Percentiles rank a stretch among this genome's conserved stretches.
These are phyloP conservation scores for Sinocyclocheilus maitianheensis DNA, from an alignment of 2,113 vertebrate species.

Conservation along the genomic window DNA sequence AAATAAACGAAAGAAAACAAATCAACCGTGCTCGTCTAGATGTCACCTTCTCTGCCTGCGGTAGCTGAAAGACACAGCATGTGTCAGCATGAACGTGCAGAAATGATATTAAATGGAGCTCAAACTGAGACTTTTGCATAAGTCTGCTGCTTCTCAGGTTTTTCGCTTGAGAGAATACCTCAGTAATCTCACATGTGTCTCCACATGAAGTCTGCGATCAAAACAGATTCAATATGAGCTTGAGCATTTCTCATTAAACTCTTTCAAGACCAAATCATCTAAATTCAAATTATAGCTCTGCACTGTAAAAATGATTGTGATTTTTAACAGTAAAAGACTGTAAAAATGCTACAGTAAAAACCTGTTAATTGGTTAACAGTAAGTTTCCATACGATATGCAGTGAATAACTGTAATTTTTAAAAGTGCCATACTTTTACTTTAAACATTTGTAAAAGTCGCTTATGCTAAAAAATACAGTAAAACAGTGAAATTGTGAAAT, in stretches of 20 bases:
- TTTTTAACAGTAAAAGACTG: too few relatives aligned
- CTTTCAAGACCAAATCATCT: background rate
- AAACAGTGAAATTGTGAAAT: too few relatives aligned
- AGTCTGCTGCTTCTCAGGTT: background rate
- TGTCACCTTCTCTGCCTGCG: conserved; percentile 16
- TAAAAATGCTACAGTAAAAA: too few relatives aligned
- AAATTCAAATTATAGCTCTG: background rate
- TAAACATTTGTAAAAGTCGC: too few relatives aligned
- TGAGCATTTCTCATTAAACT: background rate
- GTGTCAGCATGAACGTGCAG: background rate
- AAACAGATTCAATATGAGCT: background rate
- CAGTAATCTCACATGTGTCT: background rate
- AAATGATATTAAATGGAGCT: conserved; percentile 14
- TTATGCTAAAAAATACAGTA: too few relatives aligned
- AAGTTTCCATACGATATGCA: too few relatives aligned
- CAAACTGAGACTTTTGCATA: background rate
- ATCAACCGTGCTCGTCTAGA: conserved; percentile 10
- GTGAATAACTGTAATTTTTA: background rate
- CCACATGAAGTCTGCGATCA: background rate
- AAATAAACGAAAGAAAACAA: conserved; percentile 50
- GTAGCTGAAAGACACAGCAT: background rate
- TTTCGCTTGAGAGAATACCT: background rate
- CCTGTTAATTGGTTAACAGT: too few relatives aligned
- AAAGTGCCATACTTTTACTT: background rate
- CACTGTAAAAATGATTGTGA: too few relatives aligned